phyloP scores from a whole-genome alignment of 2,797 vertebrate genomes.

The Artibeus lituratus region DNA sequence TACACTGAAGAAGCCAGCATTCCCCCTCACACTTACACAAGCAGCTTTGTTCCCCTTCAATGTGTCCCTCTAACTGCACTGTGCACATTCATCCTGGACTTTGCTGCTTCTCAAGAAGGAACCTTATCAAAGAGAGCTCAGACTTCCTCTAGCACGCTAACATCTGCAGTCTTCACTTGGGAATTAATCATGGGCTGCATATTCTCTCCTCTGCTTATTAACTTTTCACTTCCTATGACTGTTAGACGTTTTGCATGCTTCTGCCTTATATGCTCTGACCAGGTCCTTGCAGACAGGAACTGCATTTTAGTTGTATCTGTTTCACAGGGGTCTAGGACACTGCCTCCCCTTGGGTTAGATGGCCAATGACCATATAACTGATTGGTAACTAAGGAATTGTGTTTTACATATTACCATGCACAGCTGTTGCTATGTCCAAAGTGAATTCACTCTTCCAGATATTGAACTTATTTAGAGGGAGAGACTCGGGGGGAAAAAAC shows the following conservation, averaged over 20 bases:
- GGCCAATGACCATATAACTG: neutral
- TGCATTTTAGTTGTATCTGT: neutral
- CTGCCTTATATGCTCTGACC: neutral
- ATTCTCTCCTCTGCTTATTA: neutral
- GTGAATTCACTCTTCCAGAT: constrained; percentile 36
- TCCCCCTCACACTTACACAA: constrained; percentile 34
- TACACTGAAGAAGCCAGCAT: neutral
- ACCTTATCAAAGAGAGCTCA: neutral
- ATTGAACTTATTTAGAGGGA: neutral
- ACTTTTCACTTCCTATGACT: neutral
- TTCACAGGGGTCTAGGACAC: neutral
- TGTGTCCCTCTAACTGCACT: constrained; percentile 50
- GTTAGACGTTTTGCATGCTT: neutral
- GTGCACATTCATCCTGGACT: neutral
- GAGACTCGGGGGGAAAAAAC: neutral
- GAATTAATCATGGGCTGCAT: neutral
- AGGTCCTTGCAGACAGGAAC: neutral
- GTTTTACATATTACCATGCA: neutral
- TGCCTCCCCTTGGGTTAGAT: neutral
- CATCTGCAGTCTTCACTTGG: neutral
- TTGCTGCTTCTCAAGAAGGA: constrained; percentile 27
- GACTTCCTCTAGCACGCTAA: neutral
- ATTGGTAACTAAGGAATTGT: neutral
- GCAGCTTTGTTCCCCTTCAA: constrained; percentile 59
- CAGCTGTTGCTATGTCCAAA: constrained; percentile 22